These are phyloP conservation scores for Brenthis daphne DNA, from an alignment of 2,888 invertebrate species.

Conservation along the genomic window DNA sequence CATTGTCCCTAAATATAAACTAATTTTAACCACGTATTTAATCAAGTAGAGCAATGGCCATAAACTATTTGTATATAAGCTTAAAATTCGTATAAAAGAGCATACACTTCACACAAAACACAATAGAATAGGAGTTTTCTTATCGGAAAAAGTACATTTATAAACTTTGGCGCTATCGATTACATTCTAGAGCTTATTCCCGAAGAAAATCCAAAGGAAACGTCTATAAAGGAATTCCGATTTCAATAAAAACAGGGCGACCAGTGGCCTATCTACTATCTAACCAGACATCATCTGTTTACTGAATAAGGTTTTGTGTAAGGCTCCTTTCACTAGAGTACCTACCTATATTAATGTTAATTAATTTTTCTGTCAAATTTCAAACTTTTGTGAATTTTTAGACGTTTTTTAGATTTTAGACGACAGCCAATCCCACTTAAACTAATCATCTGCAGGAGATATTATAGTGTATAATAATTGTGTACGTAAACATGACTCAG, in stretches of 20 bases:
- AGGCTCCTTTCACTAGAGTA: constrained; percentile 9
- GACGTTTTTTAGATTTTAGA: too few relatives aligned
- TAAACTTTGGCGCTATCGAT: constrained; percentile 18
- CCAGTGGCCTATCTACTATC: constrained; percentile 19
- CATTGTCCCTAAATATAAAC: too few relatives aligned
- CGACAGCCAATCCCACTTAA: too few relatives aligned
- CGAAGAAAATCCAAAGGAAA: constrained; percentile 10
- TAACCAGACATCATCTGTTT: constrained; percentile 15
- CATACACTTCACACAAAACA: constrained; percentile 17
- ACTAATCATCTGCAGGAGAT: too few relatives aligned
- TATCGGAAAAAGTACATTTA: constrained; percentile 6
- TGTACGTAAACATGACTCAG: too few relatives aligned
- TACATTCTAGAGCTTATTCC: constrained; percentile 14
- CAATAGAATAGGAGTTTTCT: background rate
- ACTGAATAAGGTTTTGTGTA: constrained; percentile 12
- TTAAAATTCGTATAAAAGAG: background rate
- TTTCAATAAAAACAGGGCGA: constrained; percentile 15
- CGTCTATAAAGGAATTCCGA: constrained; percentile 14
- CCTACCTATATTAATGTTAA: background rate
- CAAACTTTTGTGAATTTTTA: too few relatives aligned
- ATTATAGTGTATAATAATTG: too few relatives aligned
- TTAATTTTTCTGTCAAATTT: too few relatives aligned
- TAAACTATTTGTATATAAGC: background rate
- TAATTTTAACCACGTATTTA: too few relatives aligned
- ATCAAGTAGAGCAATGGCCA: too few relatives aligned